Base-by-base conservation (phyloP, 2,113 vertebrate genomes). In the Dromas ardeola region DNA sequence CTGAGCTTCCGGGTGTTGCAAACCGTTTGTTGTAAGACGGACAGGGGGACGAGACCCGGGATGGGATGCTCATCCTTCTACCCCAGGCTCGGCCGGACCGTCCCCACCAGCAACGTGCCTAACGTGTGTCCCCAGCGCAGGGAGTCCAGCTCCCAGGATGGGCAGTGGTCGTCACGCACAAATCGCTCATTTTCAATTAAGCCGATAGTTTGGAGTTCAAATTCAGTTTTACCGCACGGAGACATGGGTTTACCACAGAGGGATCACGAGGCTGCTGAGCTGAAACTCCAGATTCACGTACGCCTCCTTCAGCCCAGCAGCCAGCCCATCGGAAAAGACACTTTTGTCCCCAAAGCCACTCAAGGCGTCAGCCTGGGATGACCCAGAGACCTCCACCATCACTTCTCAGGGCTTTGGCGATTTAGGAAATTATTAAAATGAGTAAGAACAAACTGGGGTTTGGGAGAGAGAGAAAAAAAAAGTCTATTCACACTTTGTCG, bases 141-240 rank as follows among this genome's bases (percentile, higher is more conserved):
- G 26, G 36, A 49, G 30, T 53, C 20, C 42, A 53, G 78, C 22
- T 77, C 42, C 45, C 9, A 8, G 67, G 40, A 43, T 2, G 30
- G 49, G 50, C 30, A 45, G 67, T 1, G 0, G 21, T 30, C 0
- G 0, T 34, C 1, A 0, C 0, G 0, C 7, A 36, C 10, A 23
- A 76, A 27, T 2, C 22, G 11, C 18, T 32, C 23, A 6, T 81
- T 85, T 86, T 66, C 42, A 52, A 13, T 26, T 14, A 82, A 61
- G 43, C 65, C 2, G 3, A 10, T 21, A 13, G 53, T 34, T 52
- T 20, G 18, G 53, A 50, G 27, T 20, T 19, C 25, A 18, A 50
- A 26, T 26, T 34, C 26, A 21, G 45, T 34, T 77, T 59, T 56
- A 42, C 22, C 3, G 1, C 34, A 30, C 19, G 69, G 53, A 88